Evolutionary conservation across 2,797 vertebrate genomes (phyloP), one percentile per base, ranked within the genome.

Genomic region (Characodon lateralis): DNA sequence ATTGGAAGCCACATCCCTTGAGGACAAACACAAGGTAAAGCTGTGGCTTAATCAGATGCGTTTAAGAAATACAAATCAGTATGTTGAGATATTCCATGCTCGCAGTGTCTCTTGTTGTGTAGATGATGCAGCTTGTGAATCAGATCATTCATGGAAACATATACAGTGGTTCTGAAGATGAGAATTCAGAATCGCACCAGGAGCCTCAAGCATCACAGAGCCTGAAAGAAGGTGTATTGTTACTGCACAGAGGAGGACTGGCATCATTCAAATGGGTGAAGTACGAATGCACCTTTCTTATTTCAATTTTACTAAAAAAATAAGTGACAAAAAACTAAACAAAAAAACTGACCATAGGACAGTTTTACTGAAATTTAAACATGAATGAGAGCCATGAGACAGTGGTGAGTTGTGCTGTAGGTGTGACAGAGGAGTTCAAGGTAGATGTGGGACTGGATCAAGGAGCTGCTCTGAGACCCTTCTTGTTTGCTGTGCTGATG

Each of bases 121-220:
- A 97, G 96, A 95, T 97, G 13, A 93, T 92, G 78, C 91, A 95
- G 80, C 94, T 98, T 72, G 79, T 97, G 78, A 96, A 95, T 90
- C 93, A 92, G 84, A 93, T 96, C 2, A 91, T 96, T 43, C 92
- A 95, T 82, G 92, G 74, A 73, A 97, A 96, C 89, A 95, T 94
- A 0, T 93, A 79, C 84, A 84, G 76, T 20, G 84, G 81, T 26
- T 1, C 78, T 26, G 84, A 16, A 1, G 91, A 89, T 24, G 13
- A 24, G 2, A 50, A n/a, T 18, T 69, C 70, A 46, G 90, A 91
- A 26, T 35, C 51, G 26, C 53, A 8, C 6, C 82, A 85, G 61
- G 78, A 85, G 73, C 26, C 89, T 48, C 35, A 70, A 39, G 71
- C 66, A 0, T 73, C 83, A 0, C 80, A 88, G 0, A 92, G 88